Base-by-base conservation (phyloP, 2,888 invertebrate genomes). In the Schizotus pectinicornis region DNA sequence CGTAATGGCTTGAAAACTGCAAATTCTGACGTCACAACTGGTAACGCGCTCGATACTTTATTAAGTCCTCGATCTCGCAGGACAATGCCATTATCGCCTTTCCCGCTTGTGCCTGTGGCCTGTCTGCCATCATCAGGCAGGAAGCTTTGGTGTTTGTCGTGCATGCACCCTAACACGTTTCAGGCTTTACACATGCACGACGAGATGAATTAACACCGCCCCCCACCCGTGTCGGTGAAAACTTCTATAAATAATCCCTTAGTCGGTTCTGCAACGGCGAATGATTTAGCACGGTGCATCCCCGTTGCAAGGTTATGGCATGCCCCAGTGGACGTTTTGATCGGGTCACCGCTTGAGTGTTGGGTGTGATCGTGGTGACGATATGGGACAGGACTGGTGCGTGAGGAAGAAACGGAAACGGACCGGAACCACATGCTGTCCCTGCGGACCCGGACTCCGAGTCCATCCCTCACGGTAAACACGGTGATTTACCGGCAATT, bases 311-410 rank as follows among this genome's bases (percentile, higher is more conserved):
- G 22, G 22, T 22, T 22, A 5, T 22, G 22, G 22, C 22, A 22
- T 22, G 53, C 53, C 41, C 41, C 47, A 38, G 13, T 54, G 54
- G 47, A 39, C 54, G 47, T 41, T 47, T 54, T 41, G 47, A 52
- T 47, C 47, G 54, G 54, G 47, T 54, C 54, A 54, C 47, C 38
- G 47, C 54, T 41, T 47, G 41, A 47, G 11, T 47, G 41, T 3
- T 53, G 13, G 13, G n/a, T 12, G 42, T 45, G 33, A 46, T 45
- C 53, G 53, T 53, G 53, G 45, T 33, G 53, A 41, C 30, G 82
- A 80, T 78, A 88, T 88, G 88, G 88, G 88, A 77, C 88, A 88
- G 81, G 88, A 88, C 81, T 88, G 88, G 87, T 88, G 88, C 82
- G 86, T 88, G 79, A 83, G 86, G 71, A 85, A 87, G 79, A 87